These are phyloP conservation scores for Heliconius melpomene DNA, from an alignment of 1,140 invertebrate genomes.

Conservation along the genomic window DNA sequence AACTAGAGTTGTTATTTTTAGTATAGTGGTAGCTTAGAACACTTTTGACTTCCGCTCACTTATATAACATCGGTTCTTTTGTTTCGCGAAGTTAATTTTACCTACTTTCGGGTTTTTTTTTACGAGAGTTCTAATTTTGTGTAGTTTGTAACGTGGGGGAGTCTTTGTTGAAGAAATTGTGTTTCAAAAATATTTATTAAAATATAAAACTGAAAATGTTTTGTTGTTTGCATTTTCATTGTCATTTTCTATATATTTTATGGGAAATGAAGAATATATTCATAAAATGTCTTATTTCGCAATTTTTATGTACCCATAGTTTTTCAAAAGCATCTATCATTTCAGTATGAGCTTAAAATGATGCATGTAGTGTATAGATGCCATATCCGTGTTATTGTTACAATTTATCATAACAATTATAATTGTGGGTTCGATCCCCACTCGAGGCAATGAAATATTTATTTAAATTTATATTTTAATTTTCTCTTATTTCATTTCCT, in stretches of 20 bases:
- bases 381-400: too few species aligned
- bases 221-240: neutral
- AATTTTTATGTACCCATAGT: too few species aligned
- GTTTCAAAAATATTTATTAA: neutral
- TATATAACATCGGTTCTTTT: slow-evolving; percentile 9
- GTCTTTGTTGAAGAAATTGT: neutral
- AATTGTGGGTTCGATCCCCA: too few species aligned
- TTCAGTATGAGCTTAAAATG: too few species aligned
- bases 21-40: neutral
- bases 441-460: too few species aligned
- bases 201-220: neutral
- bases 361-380: too few species aligned
- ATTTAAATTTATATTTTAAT: too few species aligned
- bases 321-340: too few species aligned
- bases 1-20: slow-evolving; percentile 6
- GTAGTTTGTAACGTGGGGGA: neutral
- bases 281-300: too few species aligned
- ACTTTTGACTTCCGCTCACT: neutral
- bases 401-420: too few species aligned
- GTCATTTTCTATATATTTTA: neutral
- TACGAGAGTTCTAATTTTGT: neutral
- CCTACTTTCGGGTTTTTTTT: slow-evolving; percentile 1
- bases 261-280: neutral
- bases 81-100: slow-evolving; percentile 9
- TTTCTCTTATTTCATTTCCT: too few species aligned